A percentile compares a stretch with the other conserved stretches of the same genome.
phyloP scores from a whole-genome alignment of 2,888 invertebrate genomes.

The Kryphioiulus occultus region DNA sequence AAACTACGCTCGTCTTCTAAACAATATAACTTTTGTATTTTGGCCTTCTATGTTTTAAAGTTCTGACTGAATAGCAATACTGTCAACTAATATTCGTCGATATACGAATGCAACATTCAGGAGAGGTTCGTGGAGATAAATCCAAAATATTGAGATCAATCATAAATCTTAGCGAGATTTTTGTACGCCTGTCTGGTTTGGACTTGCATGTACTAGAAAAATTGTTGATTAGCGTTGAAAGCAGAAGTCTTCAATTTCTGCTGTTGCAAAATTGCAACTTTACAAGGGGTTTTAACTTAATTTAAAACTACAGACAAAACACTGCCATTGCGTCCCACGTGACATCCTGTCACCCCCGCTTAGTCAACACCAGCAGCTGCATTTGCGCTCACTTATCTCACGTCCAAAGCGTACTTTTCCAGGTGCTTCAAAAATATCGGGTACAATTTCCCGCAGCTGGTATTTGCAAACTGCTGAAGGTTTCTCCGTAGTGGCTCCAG shows the following conservation, averaged over 20 bases:
- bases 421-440: conserved; percentile 63
- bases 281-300: too few relatives aligned
- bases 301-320: background rate
- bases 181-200: too few relatives aligned
- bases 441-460: conserved; percentile 73
- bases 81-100: background rate
- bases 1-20: background rate
- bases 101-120: background rate
- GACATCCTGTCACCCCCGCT: background rate
- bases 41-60: background rate
- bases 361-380: background rate
- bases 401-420: conserved; percentile 48
- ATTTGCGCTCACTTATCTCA: background rate
- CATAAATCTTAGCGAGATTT: background rate
- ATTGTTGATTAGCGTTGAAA: background rate
- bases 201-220: too few relatives aligned
- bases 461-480: conserved; percentile 66
- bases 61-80: background rate
- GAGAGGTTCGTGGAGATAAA: background rate
- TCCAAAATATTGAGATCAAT: conserved; percentile 2
- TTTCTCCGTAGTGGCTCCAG: conserved; percentile 69
- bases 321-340: background rate
- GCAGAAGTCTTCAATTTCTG: background rate
- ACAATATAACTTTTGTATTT: background rate
- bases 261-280: background rate